Evolutionary conservation across 2,113 vertebrate genomes (phyloP), one percentile per base, ranked within the genome.

Genomic region (Ailurus styani): DNA sequence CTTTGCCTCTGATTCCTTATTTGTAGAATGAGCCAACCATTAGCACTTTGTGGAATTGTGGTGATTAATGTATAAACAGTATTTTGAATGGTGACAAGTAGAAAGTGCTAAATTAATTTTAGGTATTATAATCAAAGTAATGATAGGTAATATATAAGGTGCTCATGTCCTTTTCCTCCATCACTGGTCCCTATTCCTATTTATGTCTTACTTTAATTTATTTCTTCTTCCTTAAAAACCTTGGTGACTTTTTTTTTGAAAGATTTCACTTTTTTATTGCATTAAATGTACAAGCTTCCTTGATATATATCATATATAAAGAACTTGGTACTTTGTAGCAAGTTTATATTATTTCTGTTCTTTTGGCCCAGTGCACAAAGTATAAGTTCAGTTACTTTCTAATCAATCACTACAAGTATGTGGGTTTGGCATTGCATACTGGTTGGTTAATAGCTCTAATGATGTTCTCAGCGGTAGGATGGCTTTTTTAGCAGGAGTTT

Each of bases 381-480:
- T 81, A 42, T 79, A 91, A 96, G 96, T 88, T 93, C 25, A 68
- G 72, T 85, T 95, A 62, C 90, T 93, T 94, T 78, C 78, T 88
- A 90, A 97, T 82, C 8, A 8, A 50, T 97, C 98, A 93, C 42
- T 96, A 40, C n/a, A 34, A 86, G 40, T 66, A 64, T 57, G 20
- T 60, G 4, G 68, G 90, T 77, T 66, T 97, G 40, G 66, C 70
- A 68, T 93, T 91, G 34, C 91, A 81, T 78, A 77, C 79, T 94
- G 96, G 88, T 96, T 97, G 79, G 96, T 96, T 97, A 97, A 97
- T 97, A 92, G 95, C 87, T 29, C 89, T 97, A 97, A 97, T 91
- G 89, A 96, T 97, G 96, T 97, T 97, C 96, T 97, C 94, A 89
- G 96, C 21, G 1, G 93, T 86, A 64, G 50, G 82, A 90, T 90